A percentile compares a stretch with the other conserved stretches of the same genome.
phyloP scores from a whole-genome alignment of 2,797 vertebrate genomes.

The Halcyon badia region DNA sequence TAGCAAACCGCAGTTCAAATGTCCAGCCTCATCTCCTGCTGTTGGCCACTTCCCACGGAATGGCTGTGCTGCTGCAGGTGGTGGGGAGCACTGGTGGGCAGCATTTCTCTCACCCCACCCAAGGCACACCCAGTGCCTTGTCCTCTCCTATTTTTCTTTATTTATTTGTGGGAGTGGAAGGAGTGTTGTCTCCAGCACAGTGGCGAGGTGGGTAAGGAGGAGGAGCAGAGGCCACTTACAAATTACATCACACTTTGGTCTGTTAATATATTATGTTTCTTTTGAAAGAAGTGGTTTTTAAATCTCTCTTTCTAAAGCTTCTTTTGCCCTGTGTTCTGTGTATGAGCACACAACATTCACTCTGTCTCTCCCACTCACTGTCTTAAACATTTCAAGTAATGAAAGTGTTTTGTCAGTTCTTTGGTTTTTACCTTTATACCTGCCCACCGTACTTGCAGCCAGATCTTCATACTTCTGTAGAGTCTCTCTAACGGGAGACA shows the following conservation, averaged over 20 bases:
- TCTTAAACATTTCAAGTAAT: not conserved
- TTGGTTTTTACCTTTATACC: not conserved
- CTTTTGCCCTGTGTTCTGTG: not conserved
- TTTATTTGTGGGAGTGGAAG: not conserved
- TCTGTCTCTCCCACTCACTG: not conserved
- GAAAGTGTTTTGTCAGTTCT: not conserved
- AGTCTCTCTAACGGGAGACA: not conserved
- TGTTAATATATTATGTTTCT: not conserved
- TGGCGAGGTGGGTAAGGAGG: not conserved
- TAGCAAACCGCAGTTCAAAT: not conserved
- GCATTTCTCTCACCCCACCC: not conserved
- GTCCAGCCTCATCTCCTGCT: not conserved
- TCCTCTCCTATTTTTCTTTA: not conserved
- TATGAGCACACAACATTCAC: not conserved
- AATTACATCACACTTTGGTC: not conserved
- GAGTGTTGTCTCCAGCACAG: not conserved
- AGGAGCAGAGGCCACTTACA: not conserved
- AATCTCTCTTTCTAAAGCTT: not conserved
- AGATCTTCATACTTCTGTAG: not conserved
- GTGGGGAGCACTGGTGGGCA: not conserved
- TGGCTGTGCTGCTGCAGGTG: accelerated
- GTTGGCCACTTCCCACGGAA: accelerated
- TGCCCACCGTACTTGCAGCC: not conserved
- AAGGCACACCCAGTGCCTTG: not conserved
- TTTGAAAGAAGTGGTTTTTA: not conserved